Evolutionary conservation across 2,113 vertebrate species (phyloP).

Genomic region (Coregonus clupeaformis): DNA sequence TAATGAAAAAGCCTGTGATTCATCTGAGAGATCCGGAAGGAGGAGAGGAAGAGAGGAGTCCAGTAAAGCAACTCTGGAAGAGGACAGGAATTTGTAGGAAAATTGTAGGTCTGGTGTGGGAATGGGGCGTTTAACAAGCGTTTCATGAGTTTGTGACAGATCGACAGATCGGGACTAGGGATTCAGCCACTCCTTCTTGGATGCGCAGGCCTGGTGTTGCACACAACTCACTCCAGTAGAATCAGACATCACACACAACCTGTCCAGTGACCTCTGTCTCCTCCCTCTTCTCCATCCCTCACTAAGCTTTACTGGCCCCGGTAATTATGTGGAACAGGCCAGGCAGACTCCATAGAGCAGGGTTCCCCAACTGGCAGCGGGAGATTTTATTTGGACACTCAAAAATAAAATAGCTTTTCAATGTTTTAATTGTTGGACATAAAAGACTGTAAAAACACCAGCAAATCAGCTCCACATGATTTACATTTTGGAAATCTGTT

Average conservation of each 20-base stretch:
- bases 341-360: conserved; percentile 12
- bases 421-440: too few relatives aligned
- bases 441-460: too few relatives aligned
- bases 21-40: conserved; percentile 5
- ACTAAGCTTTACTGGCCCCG: conserved; percentile 1
- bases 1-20: conserved; percentile 26
- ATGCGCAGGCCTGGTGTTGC: neutral
- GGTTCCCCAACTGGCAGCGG: too few relatives aligned
- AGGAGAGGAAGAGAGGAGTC: neutral
- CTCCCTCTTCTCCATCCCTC: conserved; percentile 2
- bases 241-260: conserved; percentile 14
- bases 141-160: conserved; percentile 27
- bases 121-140: conserved; percentile 29
- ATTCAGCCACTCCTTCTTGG: conserved; percentile 17
- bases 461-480: too few relatives aligned
- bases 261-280: neutral
- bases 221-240: conserved; percentile 16
- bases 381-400: too few relatives aligned
- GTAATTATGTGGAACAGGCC: conserved; percentile 18
- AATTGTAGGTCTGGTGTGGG: conserved; percentile 13
- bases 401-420: too few relatives aligned
- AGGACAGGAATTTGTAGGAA: conserved; percentile 31
- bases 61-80: conserved; percentile 15
- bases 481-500: too few relatives aligned
- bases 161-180: neutral